These are phyloP conservation scores for Campoletis sonorensis DNA, from an alignment of 1,140 invertebrate genomes.

Conservation along the genomic window DNA sequence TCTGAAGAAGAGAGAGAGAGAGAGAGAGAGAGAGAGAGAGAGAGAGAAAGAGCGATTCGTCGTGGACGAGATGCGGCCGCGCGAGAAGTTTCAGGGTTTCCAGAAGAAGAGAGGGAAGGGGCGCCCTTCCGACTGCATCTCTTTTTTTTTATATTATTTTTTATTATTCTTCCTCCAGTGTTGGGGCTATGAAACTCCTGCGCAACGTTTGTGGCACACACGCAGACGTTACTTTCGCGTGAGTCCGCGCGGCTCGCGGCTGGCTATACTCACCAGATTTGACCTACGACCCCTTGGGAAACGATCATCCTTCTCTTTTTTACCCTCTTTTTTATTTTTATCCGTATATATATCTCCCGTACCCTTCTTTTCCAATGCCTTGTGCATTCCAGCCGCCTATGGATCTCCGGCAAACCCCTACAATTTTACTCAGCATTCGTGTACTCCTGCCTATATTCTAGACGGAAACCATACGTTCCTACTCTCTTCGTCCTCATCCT, in stretches of 20 bases:
- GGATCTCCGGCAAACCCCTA: neutral
- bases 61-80: slow-evolving; percentile 49
- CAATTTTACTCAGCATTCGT: slow-evolving; percentile 9
- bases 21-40: too few relatives aligned
- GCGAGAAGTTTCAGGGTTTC: slow-evolving; percentile 37
- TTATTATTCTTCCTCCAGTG: neutral
- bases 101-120: neutral
- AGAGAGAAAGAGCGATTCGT: slow-evolving; percentile 54
- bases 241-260: slow-evolving; percentile 10
- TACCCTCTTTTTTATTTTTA: slow-evolving; percentile 40
- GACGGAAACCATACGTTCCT: slow-evolving; percentile 26
- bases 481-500: too few relatives aligned
- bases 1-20: slow-evolving; percentile 13
- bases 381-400: neutral
- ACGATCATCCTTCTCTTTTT: slow-evolving; percentile 49
- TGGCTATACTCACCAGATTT: slow-evolving; percentile 38
- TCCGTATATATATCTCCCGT: neutral
- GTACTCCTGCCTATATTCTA: neutral
- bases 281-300: slow-evolving; percentile 57
- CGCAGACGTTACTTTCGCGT: slow-evolving; percentile 43
- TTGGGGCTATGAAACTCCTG: neutral
- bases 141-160: too few relatives aligned
- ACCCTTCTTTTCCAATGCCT: slow-evolving; percentile 22
- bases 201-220: slow-evolving; percentile 41
- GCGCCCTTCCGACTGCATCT: slow-evolving; percentile 9